Base-by-base conservation (phyloP, 2,888 invertebrate species). In the Lasioglossum pauxillum region DNA sequence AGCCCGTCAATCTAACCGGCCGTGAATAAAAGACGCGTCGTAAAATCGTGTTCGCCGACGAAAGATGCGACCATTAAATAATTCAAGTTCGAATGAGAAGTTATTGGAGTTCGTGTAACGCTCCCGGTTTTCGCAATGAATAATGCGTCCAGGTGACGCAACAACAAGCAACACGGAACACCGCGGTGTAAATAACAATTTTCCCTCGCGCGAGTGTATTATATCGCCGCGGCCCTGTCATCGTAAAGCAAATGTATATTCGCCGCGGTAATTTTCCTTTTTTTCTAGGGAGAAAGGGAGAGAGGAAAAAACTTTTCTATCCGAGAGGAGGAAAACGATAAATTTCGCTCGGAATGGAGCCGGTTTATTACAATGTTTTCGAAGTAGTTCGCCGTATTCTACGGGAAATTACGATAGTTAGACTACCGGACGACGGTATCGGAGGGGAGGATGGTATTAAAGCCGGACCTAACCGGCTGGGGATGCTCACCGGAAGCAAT, bases 341-440 rank as follows among this genome's bases (percentile, higher is more conserved):
- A 44, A 76, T 76, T 46, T 14, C 44, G 31, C 19, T 44, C 27
- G 31, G 31, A 76, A 64, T 14, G 46, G 27, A 31, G 31, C 46
- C 23, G 19, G 23, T 78, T 38, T 71, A 71, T 78, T 71, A 53
- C 38, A 27, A 35, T 71, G 71, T 78, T 71, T 78, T 53, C 78
- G 53, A 41, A 41, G 69, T 53, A 16, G 71, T 27, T 53, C 19
- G 16, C 49, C 49, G 27, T n/a, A 53, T 53, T 49, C n/a, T 49
- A n/a, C 41, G 64, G 5, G 19, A 38, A 78, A 53, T 27, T 49
- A 53, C 78, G 27, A 27, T 38, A 49, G n/a, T 69, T 23, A n/a
- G 7, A 35, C 35, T 16, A 23, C 38, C n/a, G 71, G 71, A 71
- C 41, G n/a, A 41, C 23, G 71, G n/a, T 71, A 41, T 41, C 41